Conservation (phyloP, 2,113 vertebrate species). For the Triplophysa siluroides region DNA sequence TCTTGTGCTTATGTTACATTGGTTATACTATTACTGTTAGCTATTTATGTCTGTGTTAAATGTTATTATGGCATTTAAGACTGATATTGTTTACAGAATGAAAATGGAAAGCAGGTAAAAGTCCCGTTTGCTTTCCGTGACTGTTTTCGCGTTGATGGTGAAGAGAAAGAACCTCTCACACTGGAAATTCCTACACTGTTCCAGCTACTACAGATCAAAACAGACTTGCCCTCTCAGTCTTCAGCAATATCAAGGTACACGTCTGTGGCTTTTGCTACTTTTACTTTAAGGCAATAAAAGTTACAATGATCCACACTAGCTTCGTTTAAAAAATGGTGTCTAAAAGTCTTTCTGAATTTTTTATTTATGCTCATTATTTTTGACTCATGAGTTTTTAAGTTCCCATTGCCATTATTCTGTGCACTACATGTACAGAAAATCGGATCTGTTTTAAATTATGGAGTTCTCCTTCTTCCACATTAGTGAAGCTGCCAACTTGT, state of each 20-base stretch:
- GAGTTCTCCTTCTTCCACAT: not conserved
- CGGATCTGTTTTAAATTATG: not conserved
- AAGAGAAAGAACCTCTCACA: not conserved
- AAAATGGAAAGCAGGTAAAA: not conserved
- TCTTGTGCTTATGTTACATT: not conserved
- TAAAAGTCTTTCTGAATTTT: not conserved
- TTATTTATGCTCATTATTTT: too few species aligned
- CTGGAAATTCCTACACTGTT: constrained; percentile 40
- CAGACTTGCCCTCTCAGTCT: constrained; percentile 3
- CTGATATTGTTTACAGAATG: constrained; percentile 34
- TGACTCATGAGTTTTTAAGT: not conserved
- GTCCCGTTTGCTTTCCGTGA: constrained; percentile 26
- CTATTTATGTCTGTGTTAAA: not conserved
- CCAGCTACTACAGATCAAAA: constrained; percentile 22
- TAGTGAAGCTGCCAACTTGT: constrained; percentile 39
- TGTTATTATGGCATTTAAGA: not conserved
- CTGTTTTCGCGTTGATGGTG: constrained; percentile 35
- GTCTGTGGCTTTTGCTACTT: not conserved
- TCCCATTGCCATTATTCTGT: not conserved
- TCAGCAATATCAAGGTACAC: constrained; percentile 18
- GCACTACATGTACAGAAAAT: too few species aligned
- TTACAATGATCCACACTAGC: not conserved
- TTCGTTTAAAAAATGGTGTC: not conserved
- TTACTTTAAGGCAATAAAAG: not conserved
- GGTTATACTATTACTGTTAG: not conserved